A percentile compares a stretch with the other conserved stretches of the same genome.
These are phyloP conservation scores for Pristiophorus japonicus DNA, from an alignment of 2,113 vertebrate genomes.

Conservation along the genomic window DNA sequence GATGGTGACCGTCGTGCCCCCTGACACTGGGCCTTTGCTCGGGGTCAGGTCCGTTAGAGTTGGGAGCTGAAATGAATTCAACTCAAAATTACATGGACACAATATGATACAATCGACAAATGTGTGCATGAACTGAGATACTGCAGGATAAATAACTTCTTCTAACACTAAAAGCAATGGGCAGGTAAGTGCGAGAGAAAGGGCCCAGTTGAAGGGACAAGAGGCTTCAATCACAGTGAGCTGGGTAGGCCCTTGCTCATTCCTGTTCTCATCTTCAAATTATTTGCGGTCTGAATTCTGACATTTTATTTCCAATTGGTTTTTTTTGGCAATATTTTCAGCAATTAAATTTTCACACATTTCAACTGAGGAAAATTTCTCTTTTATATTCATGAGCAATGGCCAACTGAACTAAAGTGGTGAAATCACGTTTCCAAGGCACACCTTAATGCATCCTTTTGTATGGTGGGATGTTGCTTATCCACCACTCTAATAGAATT, in stretches of 20 bases:
- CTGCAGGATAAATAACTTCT: neutral
- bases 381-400: neutral
- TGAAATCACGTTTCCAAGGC: neutral
- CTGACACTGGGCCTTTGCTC: conserved; percentile 78
- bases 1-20: conserved; percentile 91
- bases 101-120: neutral
- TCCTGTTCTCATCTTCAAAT: neutral
- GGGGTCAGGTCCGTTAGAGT: conserved; percentile 77
- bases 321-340: neutral
- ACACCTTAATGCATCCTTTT: neutral
- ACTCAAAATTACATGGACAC: neutral
- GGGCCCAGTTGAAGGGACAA: neutral
- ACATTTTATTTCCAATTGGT: neutral
- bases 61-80: conserved; percentile 63
- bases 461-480: neutral
- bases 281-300: neutral
- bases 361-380: neutral
- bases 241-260: neutral
- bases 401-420: neutral
- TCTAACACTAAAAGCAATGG: neutral
- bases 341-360: neutral
- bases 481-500: neutral
- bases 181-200: neutral
- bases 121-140: neutral
- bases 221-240: neutral